A percentile compares a stretch with the other conserved stretches of the same genome.
These are phyloP conservation scores for Gymnothorax javanicus DNA, from an alignment of 2,797 vertebrate species.

Conservation along the genomic window DNA sequence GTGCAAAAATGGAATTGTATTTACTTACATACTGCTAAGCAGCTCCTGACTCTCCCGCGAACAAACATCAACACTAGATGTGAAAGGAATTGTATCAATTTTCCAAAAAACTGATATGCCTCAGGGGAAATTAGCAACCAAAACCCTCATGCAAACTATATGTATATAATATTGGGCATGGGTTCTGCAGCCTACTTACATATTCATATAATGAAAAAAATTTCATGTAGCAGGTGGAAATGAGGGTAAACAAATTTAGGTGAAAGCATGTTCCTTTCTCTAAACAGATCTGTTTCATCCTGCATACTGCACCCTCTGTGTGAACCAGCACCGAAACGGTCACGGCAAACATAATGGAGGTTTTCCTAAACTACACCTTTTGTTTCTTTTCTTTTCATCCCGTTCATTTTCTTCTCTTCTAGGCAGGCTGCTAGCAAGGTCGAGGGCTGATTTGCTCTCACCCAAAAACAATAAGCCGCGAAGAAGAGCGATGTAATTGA, in stretches of 20 bases:
- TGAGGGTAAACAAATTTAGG: not conserved
- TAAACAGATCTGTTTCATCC: not conserved
- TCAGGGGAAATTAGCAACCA: too few species aligned
- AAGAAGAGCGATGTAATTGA: conserved; percentile 16
- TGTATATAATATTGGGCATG: not conserved
- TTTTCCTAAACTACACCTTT: not conserved
- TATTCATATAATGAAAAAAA: not conserved
- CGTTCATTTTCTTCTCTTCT: not conserved
- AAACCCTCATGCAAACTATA: not conserved
- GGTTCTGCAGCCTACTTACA: not conserved
- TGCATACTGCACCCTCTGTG: not conserved
- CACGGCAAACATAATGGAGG: not conserved
- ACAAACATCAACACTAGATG: not conserved
- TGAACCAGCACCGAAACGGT: not conserved
- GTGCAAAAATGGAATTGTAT: not conserved
- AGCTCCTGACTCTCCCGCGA: not conserved
- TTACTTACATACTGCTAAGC: not conserved
- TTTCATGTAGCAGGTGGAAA: not conserved
- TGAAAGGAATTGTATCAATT: not conserved
- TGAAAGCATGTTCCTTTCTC: not conserved
- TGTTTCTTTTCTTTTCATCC: not conserved
- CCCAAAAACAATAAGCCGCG: not conserved
- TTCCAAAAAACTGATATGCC: not conserved
- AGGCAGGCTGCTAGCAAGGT: not conserved
- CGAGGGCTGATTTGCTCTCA: not conserved